Evolutionary conservation across 2,888 invertebrate species (phyloP).

Genomic region (Dioctria linearis): DNA sequence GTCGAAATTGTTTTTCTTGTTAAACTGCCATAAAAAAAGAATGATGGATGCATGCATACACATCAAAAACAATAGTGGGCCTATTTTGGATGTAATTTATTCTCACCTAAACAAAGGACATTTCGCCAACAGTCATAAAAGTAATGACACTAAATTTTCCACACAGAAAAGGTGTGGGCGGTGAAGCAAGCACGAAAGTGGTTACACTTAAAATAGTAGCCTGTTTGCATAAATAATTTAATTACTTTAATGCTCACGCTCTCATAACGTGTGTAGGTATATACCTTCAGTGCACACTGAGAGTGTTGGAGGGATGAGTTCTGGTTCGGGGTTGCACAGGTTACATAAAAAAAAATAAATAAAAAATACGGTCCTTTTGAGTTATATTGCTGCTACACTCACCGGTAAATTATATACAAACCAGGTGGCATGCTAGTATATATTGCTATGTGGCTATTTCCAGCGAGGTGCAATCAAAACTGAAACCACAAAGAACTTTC

Average conservation of each 20-base stretch:
- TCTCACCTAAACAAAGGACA: conserved; percentile 5
- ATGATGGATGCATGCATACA: too few species aligned
- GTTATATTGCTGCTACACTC: too few species aligned
- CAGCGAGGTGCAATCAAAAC: conserved; percentile 17
- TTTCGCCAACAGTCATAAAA: conserved; percentile 3
- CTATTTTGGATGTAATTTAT: conserved; percentile 1
- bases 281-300: conserved; percentile 6
- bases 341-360: background rate
- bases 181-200: conserved; percentile 28
- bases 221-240: conserved; percentile 57
- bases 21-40: too few species aligned
- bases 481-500: conserved; percentile 30
- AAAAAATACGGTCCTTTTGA: too few species aligned
- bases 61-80: too few species aligned
- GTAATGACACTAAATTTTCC: background rate
- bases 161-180: conserved; percentile 23
- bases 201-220: conserved; percentile 26
- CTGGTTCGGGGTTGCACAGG: background rate
- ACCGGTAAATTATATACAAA: background rate
- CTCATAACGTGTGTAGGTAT: conserved; percentile 52
- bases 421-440: too few species aligned
- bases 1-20: too few species aligned
- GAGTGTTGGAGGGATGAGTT: conserved; percentile 18
- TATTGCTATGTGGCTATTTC: background rate
- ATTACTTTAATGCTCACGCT: conserved; percentile 57